Base-by-base conservation (phyloP, 1,140 invertebrate genomes). In the Ostrea denselamellosa region DNA sequence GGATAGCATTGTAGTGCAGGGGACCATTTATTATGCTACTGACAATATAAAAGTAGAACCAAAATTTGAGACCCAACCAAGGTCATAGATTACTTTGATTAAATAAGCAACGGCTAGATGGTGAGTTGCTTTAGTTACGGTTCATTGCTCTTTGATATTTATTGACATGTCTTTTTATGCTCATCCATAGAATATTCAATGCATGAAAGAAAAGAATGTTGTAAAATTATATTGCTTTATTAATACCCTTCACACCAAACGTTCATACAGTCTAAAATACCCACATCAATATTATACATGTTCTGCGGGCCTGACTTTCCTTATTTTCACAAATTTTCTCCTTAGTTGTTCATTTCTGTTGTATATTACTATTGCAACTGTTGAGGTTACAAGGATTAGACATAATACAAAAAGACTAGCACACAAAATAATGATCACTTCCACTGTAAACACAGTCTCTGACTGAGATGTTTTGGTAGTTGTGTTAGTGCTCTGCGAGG, bases 321-420 rank as follows among this genome's bases (percentile, higher is more conserved):
- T 19, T 22, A 71, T 28, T 25, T 71, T 71, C 22, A 25, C 5
- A 25, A 71, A 71, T 28, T 12, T 22, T 71, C 65, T 71, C 65
- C 22, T 71, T 12, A 71, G 25, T 28, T 71, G 65, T 71, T 71
- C 65, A 7, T 71, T 25, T 71, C 65, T 71, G 65, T 71, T 71
- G 22, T 71, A 71, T 71, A 71, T 71, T 12, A 71, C 65, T 25
- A 71, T 71, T 22, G 65, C 65, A 25, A 71, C 65, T 28, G 65
- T 71, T 28, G 65, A 71, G 9, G 65, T 71, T 25, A 71, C 65
- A 71, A 71, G 65, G 25, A 71, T 71, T 25, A 71, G 8, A 71
- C 65, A 71, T 22, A 71, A 71, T 7, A 71, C 65, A 71, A 71
- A 28, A 71, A 71, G 65, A 71, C 65, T 71, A 71, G 65, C 65